Conservation (phyloP, 2,113 vertebrate species). For the Neolamprologus brichardi region DNA sequence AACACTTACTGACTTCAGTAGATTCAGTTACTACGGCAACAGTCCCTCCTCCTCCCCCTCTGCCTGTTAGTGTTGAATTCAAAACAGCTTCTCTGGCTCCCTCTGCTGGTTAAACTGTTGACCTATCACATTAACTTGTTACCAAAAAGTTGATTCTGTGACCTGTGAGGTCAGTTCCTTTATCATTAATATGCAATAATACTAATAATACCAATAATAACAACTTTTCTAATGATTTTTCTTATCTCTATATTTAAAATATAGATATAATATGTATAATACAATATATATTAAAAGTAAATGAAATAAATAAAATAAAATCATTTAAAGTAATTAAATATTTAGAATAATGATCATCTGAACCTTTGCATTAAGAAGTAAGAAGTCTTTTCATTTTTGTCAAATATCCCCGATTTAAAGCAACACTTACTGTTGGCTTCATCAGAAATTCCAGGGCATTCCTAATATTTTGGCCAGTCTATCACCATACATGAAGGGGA, state of each 20-base stretch:
- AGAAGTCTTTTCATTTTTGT: not conserved
- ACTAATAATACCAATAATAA: not conserved
- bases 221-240: not conserved
- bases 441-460: not conserved
- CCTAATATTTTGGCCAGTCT: not conserved
- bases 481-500: not conserved
- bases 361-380: not conserved
- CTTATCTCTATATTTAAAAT: not conserved
- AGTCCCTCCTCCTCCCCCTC: not conserved
- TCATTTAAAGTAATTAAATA: not conserved
- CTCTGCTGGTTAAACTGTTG: not conserved
- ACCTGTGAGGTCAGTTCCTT: not conserved
- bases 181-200: not conserved
- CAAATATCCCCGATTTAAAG: rapidly evolving
- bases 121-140: rapidly evolving
- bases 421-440: not conserved
- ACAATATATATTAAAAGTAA: not conserved
- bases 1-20: not conserved
- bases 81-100: rapidly evolving
- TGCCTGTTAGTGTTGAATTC: rapidly evolving
- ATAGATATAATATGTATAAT: not conserved
- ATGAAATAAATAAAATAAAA: rapidly evolving
- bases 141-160: not conserved
- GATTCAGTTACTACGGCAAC: not conserved
- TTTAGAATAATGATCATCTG: not conserved